Base-by-base conservation (phyloP, 2,797 vertebrate genomes). In the Diglossa cyanea region DNA sequence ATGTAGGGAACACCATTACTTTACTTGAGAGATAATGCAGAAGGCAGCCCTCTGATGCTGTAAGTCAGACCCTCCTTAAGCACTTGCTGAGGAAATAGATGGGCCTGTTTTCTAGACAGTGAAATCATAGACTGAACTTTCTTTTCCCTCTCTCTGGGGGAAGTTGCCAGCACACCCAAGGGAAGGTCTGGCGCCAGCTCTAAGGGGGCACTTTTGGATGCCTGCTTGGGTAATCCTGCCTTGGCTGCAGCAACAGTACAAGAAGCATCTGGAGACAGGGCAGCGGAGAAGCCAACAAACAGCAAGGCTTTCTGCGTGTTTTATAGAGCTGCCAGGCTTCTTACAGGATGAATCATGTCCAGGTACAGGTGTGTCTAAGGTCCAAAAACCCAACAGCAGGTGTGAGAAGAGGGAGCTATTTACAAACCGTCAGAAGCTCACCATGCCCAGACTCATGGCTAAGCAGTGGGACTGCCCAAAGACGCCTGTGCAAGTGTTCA, bases 401-500 rank as follows among this genome's bases (percentile, higher is more conserved):
- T 35, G 39, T 35, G 37, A 93, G 71, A 63, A 40, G 25, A 88
- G 24, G 42, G 33, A 35, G 35, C 35, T 35, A 85, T 63, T 83
- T 58, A 54, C 37, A 50, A 45, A 3, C n/a, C 57, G 15, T 4
- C 73, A 84, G 80, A 78, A 68, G 37, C 53, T 73, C 60, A 23
- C 0, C 0, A 15, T 6, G 1, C 47, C 30, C 53, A 11, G 37
- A n/a, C 53, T 61, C 35, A 5, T 3, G 1, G 55, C 37, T 54
- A 13, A 86, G 60, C 30, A 42, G 24, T 17, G 48, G 57, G 20
- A 60, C 40, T 60, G 44, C 37, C 19, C 70, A 48, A 47, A 83
- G 84, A 57, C 0, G 1, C 15, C 26, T 18, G 12, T 18, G 61
- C 21, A 51, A 21, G 19, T 4, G 19, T 39, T 55, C 66, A 55